Conservation (phyloP, 2,113 vertebrate species). For the Carlito syrichta region DNA sequence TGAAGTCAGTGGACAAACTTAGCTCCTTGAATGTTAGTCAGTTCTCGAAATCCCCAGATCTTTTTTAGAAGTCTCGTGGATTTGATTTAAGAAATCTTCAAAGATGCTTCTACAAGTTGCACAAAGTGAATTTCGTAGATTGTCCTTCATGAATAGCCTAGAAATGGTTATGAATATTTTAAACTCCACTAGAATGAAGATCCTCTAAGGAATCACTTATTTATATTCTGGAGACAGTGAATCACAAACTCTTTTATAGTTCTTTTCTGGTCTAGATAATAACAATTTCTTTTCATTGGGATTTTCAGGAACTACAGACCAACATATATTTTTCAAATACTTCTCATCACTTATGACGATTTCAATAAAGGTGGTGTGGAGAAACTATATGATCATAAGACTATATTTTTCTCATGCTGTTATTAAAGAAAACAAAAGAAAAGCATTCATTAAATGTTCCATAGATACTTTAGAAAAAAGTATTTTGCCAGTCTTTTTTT, state of each 20-base stretch:
- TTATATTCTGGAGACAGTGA: background rate
- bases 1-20: background rate
- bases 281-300: background rate
- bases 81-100: background rate
- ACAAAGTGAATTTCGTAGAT: background rate
- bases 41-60: background rate
- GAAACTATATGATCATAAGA: background rate
- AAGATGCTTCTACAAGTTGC: background rate
- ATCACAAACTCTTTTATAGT: background rate
- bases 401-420: background rate
- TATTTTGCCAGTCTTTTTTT: background rate
- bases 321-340: background rate
- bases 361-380: background rate
- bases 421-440: constrained; percentile 1
- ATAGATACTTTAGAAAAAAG: background rate
- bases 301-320: background rate
- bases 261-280: background rate
- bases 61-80: background rate
- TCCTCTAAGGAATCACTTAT: background rate
- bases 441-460: background rate
- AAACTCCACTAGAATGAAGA: background rate
- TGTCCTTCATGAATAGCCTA: background rate
- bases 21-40: background rate
- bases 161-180: background rate
- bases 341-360: background rate